Conservation (phyloP, 2,888 invertebrate species). For the Schrankia costaestrigalis region DNA sequence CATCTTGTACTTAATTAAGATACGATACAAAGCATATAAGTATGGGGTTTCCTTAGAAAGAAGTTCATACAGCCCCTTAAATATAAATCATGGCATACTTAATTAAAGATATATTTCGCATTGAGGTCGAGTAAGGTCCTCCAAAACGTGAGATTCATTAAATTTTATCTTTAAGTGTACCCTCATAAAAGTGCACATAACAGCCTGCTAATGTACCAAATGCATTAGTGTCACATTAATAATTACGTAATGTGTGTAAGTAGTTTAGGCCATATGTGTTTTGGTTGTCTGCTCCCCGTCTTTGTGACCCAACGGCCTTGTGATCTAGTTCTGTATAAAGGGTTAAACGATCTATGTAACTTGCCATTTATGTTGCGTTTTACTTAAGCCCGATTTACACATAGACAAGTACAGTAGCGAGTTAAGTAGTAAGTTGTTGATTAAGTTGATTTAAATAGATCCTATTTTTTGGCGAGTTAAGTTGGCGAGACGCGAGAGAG, state of each 20-base stretch:
- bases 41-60: too few relatives aligned
- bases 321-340: constrained; percentile 12
- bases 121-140: constrained; percentile 27
- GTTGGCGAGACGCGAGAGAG: too few relatives aligned
- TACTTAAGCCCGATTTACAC: too few relatives aligned
- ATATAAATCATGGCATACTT: constrained; percentile 37
- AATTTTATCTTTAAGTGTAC: constrained; percentile 53
- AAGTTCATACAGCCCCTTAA: constrained; percentile 19
- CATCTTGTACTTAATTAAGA: too few relatives aligned
- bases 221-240: constrained; percentile 72
- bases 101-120: constrained; percentile 41
- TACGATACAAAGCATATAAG: too few relatives aligned
- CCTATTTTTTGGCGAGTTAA: too few relatives aligned
- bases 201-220: constrained; percentile 62
- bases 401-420: too few relatives aligned
- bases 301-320: constrained; percentile 18
- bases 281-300: constrained; percentile 20
- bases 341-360: constrained; percentile 9
- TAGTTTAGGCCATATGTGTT: constrained; percentile 39
- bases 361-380: too few relatives aligned
- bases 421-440: too few relatives aligned
- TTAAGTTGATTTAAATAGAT: too few relatives aligned
- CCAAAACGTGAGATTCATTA: constrained; percentile 44
- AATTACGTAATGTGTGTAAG: constrained; percentile 58
- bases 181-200: constrained; percentile 69